These are phyloP conservation scores for Parasteatoda lunata DNA, from an alignment of 2,888 invertebrate species.

Conservation along the genomic window DNA sequence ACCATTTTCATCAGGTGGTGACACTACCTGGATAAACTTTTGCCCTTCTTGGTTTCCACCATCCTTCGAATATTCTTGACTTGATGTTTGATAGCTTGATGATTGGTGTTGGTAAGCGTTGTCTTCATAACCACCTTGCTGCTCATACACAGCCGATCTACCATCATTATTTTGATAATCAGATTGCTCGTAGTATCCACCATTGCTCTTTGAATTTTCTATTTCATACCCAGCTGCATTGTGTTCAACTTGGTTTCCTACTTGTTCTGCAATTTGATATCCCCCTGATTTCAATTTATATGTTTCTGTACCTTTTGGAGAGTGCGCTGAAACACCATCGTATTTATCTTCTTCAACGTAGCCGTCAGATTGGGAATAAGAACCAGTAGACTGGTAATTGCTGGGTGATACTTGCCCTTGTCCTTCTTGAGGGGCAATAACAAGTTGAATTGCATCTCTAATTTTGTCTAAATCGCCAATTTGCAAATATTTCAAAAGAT, in stretches of 20 bases:
- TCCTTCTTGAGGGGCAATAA: conserved; percentile 33
- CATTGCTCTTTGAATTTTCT: conserved; percentile 6
- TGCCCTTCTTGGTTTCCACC: conserved; percentile 21
- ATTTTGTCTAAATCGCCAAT: conserved; percentile 3
- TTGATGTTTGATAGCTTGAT: background rate
- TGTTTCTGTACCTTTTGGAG: conserved; percentile 9
- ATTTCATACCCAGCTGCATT: conserved; percentile 24
- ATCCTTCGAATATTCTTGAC: conserved; percentile 16
- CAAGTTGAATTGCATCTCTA: conserved; percentile 38
- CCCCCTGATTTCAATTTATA: conserved; percentile 23
- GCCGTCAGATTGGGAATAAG: background rate
- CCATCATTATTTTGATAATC: conserved; percentile 18
- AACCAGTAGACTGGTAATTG: background rate
- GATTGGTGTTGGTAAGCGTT: background rate
- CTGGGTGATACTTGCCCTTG: conserved; percentile 12
- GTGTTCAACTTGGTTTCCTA: conserved; percentile 13
- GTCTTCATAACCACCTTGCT: conserved; percentile 6
- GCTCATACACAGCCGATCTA: background rate
- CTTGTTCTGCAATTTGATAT: conserved; percentile 18
- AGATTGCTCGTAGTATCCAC: conserved; percentile 10
- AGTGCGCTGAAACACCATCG: background rate
- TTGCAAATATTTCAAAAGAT: conserved; percentile 48
- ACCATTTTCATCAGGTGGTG: conserved; percentile 37
- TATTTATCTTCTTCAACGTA: conserved; percentile 26
- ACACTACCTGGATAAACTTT: conserved; percentile 39